Base-by-base conservation (phyloP, 2,113 vertebrate species). In the Butastur rufipennis region DNA sequence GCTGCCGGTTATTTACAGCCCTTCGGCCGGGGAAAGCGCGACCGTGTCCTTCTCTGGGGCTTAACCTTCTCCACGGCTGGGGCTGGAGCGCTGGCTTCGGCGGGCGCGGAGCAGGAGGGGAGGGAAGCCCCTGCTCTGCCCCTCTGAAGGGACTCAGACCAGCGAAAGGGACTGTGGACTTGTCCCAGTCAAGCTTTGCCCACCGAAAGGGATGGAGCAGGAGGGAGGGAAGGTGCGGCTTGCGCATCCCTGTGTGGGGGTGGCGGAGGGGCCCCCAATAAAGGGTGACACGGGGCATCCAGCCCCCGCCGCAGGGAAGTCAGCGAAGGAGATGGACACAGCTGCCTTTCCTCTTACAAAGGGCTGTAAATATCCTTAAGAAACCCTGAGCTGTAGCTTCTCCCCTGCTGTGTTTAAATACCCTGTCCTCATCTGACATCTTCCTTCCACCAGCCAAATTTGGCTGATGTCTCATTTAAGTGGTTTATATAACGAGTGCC, bases 271-370 rank as follows among this genome's bases (percentile, higher is more conserved):
- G n/a, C 38, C 74, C 34, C 27, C 16, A 2, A 23, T 10, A 3
- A 15, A 40, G 50, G 1, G 11, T 11, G 50, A 13, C 17, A 12
- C 21, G 1, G 58, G 47, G 29, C 10, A 19, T 47, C 36, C 89
- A 40, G 63, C 71, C 75, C 59, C 66, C 56, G 55, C 3, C 95
- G 62, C 4, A 65, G 98, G 10, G 97, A 98, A 88, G 97, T 6
- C 67, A 1, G 38, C 2, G 52, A 19, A 55, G 70, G 77, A 79
- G 72, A 42, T 11, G 81, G 58, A 32, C 98, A 15, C 98, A 98
- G 67, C 98, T 98, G 85, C 97, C 88, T 75, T 98, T 98, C 66
- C 98, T 98, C 56, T 96, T 99, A 6, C 99, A 99, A 97, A 43
- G 66, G 78, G 27, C 81, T 72, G 66, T 34, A 29, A 86, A 90